phyloP scores from a whole-genome alignment of 2,113 vertebrate species.

The Danio rerio region DNA sequence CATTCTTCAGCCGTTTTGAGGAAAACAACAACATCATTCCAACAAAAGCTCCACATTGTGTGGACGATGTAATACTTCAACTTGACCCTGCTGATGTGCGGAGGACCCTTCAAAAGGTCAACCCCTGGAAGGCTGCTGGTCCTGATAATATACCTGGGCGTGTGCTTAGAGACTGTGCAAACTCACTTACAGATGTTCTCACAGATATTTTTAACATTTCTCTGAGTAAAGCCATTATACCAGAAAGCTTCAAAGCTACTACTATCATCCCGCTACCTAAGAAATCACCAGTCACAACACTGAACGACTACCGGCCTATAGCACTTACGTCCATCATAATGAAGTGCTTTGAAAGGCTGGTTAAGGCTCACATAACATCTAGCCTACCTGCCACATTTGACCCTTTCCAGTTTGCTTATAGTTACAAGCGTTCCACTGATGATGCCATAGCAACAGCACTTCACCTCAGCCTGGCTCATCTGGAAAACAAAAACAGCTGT shows the following conservation, averaged over 20 bases:
- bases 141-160: neutral
- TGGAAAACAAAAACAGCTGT: too few species aligned
- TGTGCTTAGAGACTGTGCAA: constrained; percentile 27
- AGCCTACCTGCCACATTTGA: too few species aligned
- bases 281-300: too few species aligned
- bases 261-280: neutral
- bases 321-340: too few species aligned
- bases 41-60: neutral
- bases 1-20: constrained; percentile 21
- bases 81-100: constrained; percentile 3
- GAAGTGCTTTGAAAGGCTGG: too few species aligned
- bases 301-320: too few species aligned
- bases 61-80: neutral
- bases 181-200: neutral
- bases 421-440: too few species aligned
- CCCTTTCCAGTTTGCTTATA: too few species aligned
- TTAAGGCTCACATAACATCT: too few species aligned
- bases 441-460: too few species aligned
- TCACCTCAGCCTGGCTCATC: too few species aligned
- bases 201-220: neutral
- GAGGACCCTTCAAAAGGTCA: constrained; percentile 8
- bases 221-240: neutral
- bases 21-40: constrained; percentile 10
- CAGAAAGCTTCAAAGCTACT: neutral
- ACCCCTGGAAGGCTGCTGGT: neutral